Evolutionary conservation across 2,888 invertebrate species (phyloP).

Genomic region (Agrilus biguttatus): DNA sequence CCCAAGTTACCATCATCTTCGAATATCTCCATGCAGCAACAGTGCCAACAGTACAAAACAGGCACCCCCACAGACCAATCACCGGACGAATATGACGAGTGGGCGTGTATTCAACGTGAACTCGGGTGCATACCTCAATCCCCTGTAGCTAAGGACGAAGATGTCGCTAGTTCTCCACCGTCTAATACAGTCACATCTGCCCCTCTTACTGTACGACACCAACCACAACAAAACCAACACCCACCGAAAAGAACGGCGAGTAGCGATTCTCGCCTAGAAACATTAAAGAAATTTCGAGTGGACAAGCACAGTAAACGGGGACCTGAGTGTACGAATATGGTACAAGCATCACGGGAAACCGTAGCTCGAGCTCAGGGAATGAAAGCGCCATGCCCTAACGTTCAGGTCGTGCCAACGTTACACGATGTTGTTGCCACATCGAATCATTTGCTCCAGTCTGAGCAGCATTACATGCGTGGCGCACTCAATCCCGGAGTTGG

Average conservation of each 20-base stretch:
- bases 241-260: slow-evolving; percentile 23
- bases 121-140: slow-evolving; percentile 34
- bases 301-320: slow-evolving; percentile 26
- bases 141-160: slow-evolving; percentile 3
- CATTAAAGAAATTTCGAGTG: slow-evolving; percentile 29
- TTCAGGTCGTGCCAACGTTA: too few species aligned
- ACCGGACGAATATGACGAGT: slow-evolving; percentile 43
- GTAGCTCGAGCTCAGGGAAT: too few species aligned
- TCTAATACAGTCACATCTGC: background rate
- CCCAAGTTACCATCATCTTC: slow-evolving; percentile 4
- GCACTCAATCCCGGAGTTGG: too few species aligned
- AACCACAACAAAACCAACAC: slow-evolving; percentile 2
- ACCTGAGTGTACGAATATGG: slow-evolving; percentile 1
- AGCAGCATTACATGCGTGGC: too few species aligned
- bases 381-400: background rate
- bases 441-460: too few species aligned
- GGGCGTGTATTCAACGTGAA: slow-evolving; percentile 53
- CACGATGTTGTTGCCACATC: too few species aligned
- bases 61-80: slow-evolving; percentile 2
- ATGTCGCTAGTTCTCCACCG: background rate
- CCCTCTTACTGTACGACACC: background rate
- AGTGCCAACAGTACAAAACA: background rate
- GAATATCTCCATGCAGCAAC: slow-evolving; percentile 1
- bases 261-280: slow-evolving; percentile 26
- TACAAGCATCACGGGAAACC: background rate